Percentiles rank a stretch among this genome's conserved stretches.
Conservation (phyloP, 1,140 invertebrate genomes). For the Leptinotarsa lineolata region DNA sequence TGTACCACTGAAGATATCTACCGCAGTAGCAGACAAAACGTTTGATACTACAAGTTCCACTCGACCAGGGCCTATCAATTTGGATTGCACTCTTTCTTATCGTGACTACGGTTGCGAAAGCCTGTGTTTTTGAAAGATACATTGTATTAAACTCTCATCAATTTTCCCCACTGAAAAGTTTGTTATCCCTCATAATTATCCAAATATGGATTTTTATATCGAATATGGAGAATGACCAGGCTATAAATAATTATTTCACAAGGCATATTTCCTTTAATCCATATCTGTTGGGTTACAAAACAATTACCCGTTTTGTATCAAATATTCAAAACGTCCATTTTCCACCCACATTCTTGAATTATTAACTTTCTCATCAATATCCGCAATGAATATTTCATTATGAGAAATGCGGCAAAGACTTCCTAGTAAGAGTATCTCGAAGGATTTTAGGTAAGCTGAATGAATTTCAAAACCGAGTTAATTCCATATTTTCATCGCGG, state of each 20-base stretch:
- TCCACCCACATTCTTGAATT: neutral
- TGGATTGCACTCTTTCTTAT: no score
- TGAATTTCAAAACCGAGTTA: neutral
- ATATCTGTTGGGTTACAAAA: neutral
- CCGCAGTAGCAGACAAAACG: no score
- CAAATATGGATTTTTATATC: neutral
- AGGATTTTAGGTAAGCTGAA: conserved; percentile 2
- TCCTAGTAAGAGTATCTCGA: neutral
- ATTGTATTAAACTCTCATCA: no score
- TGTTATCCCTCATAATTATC: neutral
- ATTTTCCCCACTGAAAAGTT: no score
- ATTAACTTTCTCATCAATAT: neutral
- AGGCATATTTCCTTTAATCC: neutral
- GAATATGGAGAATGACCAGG: neutral
- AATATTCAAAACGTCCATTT: neutral
- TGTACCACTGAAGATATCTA: no score
- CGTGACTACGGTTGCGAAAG: no score
- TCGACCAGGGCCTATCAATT: no score
- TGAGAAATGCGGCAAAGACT: neutral
- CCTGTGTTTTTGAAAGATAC: no score
- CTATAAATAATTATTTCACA: neutral
- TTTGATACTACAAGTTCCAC: no score
- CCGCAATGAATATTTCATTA: neutral
- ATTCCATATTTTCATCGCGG: conserved; percentile 2
- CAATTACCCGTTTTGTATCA: neutral